Percentiles rank a stretch among this genome's conserved stretches.
Evolutionary conservation across 2,888 invertebrate genomes (phyloP).

Genomic region (Caenorhabditis auriculariae): DNA sequence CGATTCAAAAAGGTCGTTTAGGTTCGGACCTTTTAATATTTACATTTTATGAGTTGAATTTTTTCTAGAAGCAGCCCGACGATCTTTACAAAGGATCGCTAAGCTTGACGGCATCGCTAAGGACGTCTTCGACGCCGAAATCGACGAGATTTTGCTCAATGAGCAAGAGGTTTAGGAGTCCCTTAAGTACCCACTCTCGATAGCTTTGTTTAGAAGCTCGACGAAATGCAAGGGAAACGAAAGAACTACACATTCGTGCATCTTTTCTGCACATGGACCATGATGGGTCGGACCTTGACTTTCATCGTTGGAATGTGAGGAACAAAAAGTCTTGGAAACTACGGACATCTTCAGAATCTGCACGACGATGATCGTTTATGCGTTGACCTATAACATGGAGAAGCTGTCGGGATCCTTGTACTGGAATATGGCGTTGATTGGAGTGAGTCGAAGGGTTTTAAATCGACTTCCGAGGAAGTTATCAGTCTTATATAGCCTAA

Average conservation of each 20-base stretch:
- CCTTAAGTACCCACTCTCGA: too few species aligned
- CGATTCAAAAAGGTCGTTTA: constrained; percentile 28
- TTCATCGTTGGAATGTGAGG: constrained; percentile 31
- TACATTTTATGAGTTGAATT: too few species aligned
- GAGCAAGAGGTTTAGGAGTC: too few species aligned
- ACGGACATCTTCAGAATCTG: constrained; percentile 12
- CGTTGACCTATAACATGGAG: constrained; percentile 34
- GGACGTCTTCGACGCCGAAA: too few species aligned
- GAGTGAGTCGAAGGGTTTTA: constrained; percentile 25
- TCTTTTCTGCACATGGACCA: constrained; percentile 34
- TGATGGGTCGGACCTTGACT: constrained; percentile 28
- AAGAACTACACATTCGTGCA: constrained; percentile 33
- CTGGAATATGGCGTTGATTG: constrained; percentile 28
- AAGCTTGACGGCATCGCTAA: too few species aligned
- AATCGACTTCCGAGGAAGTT: too few species aligned
- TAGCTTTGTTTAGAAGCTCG: too few species aligned
- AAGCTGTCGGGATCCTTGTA: constrained; percentile 29
- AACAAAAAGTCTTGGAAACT: neutral
- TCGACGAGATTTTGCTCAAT: too few species aligned
- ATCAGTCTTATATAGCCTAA: too few species aligned
- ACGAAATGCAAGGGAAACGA: constrained; percentile 9
- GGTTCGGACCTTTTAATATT: too few species aligned
- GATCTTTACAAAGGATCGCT: too few species aligned
- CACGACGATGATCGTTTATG: constrained; percentile 27
- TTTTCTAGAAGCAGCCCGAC: too few species aligned